Evolutionary conservation across 2,113 vertebrate species (phyloP).

Genomic region (Propithecus coquereli): DNA sequence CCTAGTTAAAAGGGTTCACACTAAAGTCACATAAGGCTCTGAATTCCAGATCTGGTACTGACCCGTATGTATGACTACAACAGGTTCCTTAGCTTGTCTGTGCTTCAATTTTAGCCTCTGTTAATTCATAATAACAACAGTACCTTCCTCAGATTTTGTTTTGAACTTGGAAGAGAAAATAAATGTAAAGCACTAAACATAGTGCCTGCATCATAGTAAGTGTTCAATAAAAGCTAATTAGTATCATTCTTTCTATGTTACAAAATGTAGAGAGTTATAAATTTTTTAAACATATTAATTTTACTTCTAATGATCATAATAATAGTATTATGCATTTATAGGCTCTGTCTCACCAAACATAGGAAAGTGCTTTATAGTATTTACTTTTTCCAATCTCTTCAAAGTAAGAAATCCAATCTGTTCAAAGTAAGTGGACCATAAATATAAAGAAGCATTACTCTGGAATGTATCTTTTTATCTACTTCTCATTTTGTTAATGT

Average conservation of each 20-base stretch:
- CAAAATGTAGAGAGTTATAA: background rate
- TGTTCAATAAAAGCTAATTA: background rate
- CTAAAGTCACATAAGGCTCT: background rate
- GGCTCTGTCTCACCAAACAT: background rate
- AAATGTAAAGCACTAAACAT: background rate
- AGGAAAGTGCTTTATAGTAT: background rate
- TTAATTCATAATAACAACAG: background rate
- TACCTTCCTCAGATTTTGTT: background rate
- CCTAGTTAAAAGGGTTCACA: background rate
- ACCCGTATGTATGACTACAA: background rate
- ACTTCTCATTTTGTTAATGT: background rate
- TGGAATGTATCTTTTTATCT: background rate
- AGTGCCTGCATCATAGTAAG: background rate
- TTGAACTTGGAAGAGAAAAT: slow-evolving; percentile 32
- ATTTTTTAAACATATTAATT: background rate
- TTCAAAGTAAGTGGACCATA: background rate
- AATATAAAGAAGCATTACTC: background rate
- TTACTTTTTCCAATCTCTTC: background rate
- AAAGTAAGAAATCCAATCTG: background rate
- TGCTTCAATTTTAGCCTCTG: background rate
- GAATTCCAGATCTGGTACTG: background rate
- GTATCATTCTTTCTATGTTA: background rate
- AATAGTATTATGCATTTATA: background rate
- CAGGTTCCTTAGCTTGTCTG: background rate
- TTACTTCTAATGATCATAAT: slow-evolving; percentile 10